phyloP scores from a whole-genome alignment of 2,113 vertebrate genomes.

The Uria aalge region DNA sequence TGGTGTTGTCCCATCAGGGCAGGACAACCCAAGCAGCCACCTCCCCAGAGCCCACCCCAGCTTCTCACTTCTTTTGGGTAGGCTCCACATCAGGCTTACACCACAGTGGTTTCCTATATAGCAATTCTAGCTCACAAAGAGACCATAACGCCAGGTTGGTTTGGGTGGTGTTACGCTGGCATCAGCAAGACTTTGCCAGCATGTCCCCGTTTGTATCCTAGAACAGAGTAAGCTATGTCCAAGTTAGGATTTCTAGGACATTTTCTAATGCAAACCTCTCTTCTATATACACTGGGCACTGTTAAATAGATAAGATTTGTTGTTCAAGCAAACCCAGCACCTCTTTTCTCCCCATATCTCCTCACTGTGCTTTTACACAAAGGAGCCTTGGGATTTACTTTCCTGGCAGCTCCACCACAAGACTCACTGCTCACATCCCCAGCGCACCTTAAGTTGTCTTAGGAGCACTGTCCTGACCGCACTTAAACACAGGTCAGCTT shows the following conservation, averaged over 20 bases:
- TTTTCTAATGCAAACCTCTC: not conserved
- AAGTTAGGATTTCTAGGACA: not conserved
- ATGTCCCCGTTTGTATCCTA: not conserved
- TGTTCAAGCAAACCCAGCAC: not conserved
- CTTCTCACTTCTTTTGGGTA: not conserved
- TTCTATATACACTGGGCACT: not conserved
- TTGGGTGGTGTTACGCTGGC: not conserved
- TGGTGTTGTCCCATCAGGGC: not conserved
- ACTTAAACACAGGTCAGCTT: not conserved
- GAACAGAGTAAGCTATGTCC: not conserved
- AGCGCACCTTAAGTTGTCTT: not conserved
- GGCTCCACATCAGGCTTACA: not conserved
- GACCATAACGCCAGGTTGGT: fast-evolving
- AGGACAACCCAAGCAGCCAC: not conserved
- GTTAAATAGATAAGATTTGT: not conserved
- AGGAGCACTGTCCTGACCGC: not conserved
- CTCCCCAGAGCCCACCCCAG: not conserved
- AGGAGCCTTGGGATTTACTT: not conserved
- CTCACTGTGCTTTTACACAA: not conserved
- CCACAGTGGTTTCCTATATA: not conserved
- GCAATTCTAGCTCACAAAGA: not conserved
- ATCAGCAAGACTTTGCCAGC: not conserved
- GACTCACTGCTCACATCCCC: not conserved
- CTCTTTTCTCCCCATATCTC: not conserved
- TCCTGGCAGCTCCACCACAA: not conserved